These are phyloP conservation scores for Eupithecia insigniata DNA, from an alignment of 2,888 invertebrate genomes.

Conservation along the genomic window DNA sequence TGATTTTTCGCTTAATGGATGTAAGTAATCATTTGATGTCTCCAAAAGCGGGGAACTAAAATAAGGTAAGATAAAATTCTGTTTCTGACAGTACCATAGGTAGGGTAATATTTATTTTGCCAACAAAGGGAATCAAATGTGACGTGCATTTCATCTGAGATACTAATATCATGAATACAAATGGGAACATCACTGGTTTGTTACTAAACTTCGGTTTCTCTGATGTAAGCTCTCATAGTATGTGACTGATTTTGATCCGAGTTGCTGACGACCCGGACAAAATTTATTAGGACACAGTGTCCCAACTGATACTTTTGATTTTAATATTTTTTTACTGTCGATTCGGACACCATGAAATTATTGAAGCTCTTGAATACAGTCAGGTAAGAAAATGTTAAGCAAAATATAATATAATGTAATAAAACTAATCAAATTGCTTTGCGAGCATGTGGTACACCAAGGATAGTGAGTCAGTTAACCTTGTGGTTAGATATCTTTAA, in stretches of 20 bases:
- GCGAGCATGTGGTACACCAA: too few relatives aligned
- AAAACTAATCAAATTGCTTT: too few relatives aligned
- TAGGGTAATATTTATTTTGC: constrained; percentile 64
- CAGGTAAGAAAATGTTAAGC: too few relatives aligned
- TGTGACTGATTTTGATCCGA: neutral
- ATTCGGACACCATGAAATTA: too few relatives aligned
- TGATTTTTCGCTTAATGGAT: too few relatives aligned
- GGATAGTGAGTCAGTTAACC: neutral
- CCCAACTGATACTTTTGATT: too few relatives aligned
- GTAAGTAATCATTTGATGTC: neutral
- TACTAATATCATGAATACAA: constrained; percentile 84
- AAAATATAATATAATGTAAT: too few relatives aligned
- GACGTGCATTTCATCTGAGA: constrained; percentile 77
- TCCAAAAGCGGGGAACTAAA: neutral
- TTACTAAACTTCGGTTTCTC: constrained; percentile 1
- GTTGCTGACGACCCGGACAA: too few relatives aligned
- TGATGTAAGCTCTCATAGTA: neutral
- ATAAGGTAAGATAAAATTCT: neutral
- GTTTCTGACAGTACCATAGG: constrained; percentile 3
- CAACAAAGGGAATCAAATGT: constrained; percentile 82
- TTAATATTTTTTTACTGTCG: too few relatives aligned
- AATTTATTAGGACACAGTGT: too few relatives aligned
- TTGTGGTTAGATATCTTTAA: neutral
- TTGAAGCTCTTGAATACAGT: too few relatives aligned
- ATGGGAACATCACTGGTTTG: constrained; percentile 77